phyloP scores from a whole-genome alignment of 2,113 vertebrate genomes.

The Taxidea taxus region DNA sequence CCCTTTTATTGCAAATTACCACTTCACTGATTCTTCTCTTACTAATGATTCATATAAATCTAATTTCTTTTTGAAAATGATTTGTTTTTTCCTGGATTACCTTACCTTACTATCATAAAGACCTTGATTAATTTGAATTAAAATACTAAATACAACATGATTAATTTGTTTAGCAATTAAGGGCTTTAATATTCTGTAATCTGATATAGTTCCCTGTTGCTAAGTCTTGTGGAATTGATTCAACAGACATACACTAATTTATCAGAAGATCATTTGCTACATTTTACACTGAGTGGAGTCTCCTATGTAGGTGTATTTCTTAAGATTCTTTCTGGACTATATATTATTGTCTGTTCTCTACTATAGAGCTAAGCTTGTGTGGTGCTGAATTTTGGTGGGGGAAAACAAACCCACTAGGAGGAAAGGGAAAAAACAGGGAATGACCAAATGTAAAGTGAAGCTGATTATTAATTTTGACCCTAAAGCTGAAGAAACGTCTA shows the following conservation, averaged over 20 bases:
- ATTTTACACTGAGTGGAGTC: background rate
- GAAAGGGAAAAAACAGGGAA: background rate
- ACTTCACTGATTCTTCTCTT: conserved; percentile 73
- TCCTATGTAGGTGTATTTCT: background rate
- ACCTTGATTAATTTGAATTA: conserved; percentile 56
- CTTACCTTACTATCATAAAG: conserved; percentile 57
- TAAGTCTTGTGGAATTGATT: conserved; percentile 1
- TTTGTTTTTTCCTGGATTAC: conserved; percentile 56
- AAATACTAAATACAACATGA: conserved; percentile 21
- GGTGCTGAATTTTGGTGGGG: background rate
- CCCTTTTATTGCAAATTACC: conserved; percentile 73
- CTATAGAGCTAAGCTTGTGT: background rate
- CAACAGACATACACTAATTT: background rate
- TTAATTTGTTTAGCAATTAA: conserved; percentile 55
- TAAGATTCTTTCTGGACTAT: background rate
- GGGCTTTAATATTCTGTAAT: conserved; percentile 27
- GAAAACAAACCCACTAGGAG: background rate
- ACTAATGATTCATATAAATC: conserved; percentile 68
- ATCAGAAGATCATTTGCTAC: background rate
- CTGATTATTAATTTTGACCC: background rate
- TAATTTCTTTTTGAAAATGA: conserved; percentile 75
- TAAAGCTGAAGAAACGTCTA: background rate
- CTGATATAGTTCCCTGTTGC: conserved; percentile 1
- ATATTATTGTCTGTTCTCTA: background rate
- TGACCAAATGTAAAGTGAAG: background rate